Base-by-base conservation (phyloP, 1,140 invertebrate species). In the Temnothorax longispinosus region DNA sequence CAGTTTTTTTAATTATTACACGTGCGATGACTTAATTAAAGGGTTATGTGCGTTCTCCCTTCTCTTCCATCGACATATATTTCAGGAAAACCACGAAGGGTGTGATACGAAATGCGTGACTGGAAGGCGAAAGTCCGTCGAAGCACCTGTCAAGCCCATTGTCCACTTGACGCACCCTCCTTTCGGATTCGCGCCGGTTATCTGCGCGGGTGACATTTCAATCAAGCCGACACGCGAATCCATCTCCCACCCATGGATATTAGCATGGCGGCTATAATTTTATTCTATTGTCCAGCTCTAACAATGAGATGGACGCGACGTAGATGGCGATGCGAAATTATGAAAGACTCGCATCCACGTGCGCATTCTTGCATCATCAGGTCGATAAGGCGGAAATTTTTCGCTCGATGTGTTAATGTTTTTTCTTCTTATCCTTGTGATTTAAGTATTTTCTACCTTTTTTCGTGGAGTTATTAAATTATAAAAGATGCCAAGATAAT, bases 121-220 rank as follows among this genome's bases (percentile, higher is more conserved):
- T 80, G 77, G 85, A 86, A 86, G 85, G 65, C 76, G 85, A 86
- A 86, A 86, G 77, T 86, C 44, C 85, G 56, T 52, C 76, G 54
- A 86, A 86, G 86, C 80, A 87, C 86, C 86, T 87, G 86, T 87
- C 86, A 87, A 84, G 71, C 10, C 82, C 82, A 85, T 84, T 82
- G 86, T 84, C 86, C 80, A 84, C 67, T 87, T 75, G 86, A 87
- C 86, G 60, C 86, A 64, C 86, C 80, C 86, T 74, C 74, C 60
- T 85, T 85, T 85, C 67, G 86, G 47, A 52, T 74, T 72, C 67
- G 86, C 71, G 71, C 3, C 80, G 65, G 80, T 84, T 62, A 74
- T 87, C 80, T 71, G 38, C 65, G 44, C 52, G 69, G 80, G 80
- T 87, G 86, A 87, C 86, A 65, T 87, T 87, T 87, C 86, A 87